Conservation (phyloP, 2,888 invertebrate species). For the Heliconius charithonia region DNA sequence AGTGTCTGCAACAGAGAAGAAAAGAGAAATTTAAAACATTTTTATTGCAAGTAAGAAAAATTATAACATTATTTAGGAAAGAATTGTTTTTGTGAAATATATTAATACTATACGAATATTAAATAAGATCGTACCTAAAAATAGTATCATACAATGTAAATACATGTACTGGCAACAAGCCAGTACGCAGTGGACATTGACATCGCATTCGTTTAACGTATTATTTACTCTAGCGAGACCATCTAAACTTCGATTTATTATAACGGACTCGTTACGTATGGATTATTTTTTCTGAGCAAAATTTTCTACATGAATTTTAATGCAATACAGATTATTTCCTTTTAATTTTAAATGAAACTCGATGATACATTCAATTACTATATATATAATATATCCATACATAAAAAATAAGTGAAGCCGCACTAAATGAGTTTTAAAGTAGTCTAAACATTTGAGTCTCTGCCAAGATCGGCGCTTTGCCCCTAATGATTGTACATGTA, state of each 20-base stretch:
- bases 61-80: not conserved
- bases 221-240: conserved; percentile 35
- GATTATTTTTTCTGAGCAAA: not conserved
- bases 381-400: not conserved
- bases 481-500: conserved; percentile 33
- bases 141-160: not conserved
- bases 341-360: not conserved
- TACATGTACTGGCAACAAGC: conserved; percentile 45
- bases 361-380: not conserved
- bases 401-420: not conserved
- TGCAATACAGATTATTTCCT: not conserved
- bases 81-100: not conserved
- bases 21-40: conserved; percentile 56
- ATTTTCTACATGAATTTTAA: too few relatives aligned
- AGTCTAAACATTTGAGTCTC: conserved; percentile 30
- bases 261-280: not conserved
- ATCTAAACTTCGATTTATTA: conserved; percentile 33
- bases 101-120: not conserved
- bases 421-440: conserved; percentile 15
- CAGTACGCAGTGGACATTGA: conserved; percentile 41
- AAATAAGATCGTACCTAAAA: not conserved
- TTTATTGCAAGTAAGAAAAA: not conserved
- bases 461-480: conserved; percentile 39
- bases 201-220: conserved; percentile 34
- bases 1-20: conserved; percentile 78